Conservation (phyloP, 2,797 vertebrate species). For the Sebastes jordani region DNA sequence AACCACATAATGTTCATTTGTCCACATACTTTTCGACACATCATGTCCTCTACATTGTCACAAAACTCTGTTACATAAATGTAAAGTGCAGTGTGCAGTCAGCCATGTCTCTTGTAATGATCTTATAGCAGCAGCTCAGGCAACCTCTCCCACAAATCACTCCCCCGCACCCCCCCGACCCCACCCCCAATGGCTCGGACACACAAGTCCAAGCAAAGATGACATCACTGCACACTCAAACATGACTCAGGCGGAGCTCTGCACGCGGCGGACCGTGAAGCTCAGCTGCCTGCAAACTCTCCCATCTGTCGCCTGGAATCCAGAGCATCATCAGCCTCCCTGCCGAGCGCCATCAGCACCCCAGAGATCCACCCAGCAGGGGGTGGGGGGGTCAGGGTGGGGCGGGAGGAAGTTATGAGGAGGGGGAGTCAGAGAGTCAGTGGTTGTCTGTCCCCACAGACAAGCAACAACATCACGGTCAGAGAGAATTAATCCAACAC, state of each 20-base stretch:
- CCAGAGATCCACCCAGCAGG: conserved; percentile 31
- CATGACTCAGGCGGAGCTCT: conserved; percentile 42
- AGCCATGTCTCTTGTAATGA: conserved; percentile 28
- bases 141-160: conserved; percentile 9
- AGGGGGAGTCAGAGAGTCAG: not conserved
- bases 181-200: not conserved
- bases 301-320: conserved; percentile 64
- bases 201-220: conserved; percentile 49
- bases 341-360: not conserved
- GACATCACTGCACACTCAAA: conserved; percentile 53
- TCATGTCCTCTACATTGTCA: not conserved
- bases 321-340: conserved; percentile 16
- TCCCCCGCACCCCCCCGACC: not conserved
- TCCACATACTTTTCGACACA: not conserved
- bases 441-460: conserved; percentile 50
- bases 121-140: conserved; percentile 41
- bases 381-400: not conserved
- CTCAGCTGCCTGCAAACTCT: conserved; percentile 42
- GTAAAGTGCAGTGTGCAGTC: not conserved
- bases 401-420: not conserved
- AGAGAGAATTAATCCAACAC: conserved; percentile 58
- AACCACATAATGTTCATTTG: not conserved
- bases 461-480: conserved; percentile 37
- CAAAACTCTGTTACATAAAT: conserved; percentile 6
- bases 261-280: conserved; percentile 15